Percentiles rank a stretch among this genome's conserved stretches.
These are phyloP conservation scores for Hypomecis punctinalis DNA, from an alignment of 2,888 invertebrate species.

Conservation along the genomic window DNA sequence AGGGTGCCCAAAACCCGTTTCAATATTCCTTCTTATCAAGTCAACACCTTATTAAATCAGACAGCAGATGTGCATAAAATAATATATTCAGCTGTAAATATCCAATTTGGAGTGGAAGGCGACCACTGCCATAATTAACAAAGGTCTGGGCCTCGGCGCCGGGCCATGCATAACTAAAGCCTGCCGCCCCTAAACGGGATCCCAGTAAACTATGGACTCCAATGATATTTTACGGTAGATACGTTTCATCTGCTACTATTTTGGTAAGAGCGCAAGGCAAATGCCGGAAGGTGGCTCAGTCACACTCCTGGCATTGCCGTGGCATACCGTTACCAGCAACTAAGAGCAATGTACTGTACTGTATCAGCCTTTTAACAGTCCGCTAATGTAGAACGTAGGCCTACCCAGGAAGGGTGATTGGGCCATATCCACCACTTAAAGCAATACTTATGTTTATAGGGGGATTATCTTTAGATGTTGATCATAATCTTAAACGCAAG, in stretches of 20 bases:
- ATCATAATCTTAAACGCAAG: too few relatives aligned
- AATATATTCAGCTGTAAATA: constrained; percentile 55
- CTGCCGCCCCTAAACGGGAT: constrained; percentile 56
- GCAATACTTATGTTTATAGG: too few relatives aligned
- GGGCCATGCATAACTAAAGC: constrained; percentile 75
- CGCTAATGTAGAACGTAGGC: too few relatives aligned
- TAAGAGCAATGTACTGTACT: too few relatives aligned
- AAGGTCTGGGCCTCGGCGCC: constrained; percentile 60
- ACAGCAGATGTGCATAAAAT: constrained; percentile 37
- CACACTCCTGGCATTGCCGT: too few relatives aligned
- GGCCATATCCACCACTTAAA: too few relatives aligned
- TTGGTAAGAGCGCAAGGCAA: too few relatives aligned
- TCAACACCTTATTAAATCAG: constrained; percentile 23
- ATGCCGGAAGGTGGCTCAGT: too few relatives aligned
- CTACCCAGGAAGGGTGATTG: too few relatives aligned
- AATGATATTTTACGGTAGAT: not conserved
- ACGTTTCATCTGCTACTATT: not conserved
- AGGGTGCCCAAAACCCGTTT: not conserved
- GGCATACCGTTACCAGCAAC: too few relatives aligned
- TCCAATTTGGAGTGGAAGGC: constrained; percentile 67
- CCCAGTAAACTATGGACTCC: constrained; percentile 62
- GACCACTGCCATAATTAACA: constrained; percentile 77
- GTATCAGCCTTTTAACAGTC: too few relatives aligned
- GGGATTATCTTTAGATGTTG: too few relatives aligned
- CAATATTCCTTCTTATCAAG: constrained; percentile 2